Percentiles rank a stretch among this genome's conserved stretches.
Conservation (phyloP, 2,888 invertebrate species). For the Stenurella melanura region DNA sequence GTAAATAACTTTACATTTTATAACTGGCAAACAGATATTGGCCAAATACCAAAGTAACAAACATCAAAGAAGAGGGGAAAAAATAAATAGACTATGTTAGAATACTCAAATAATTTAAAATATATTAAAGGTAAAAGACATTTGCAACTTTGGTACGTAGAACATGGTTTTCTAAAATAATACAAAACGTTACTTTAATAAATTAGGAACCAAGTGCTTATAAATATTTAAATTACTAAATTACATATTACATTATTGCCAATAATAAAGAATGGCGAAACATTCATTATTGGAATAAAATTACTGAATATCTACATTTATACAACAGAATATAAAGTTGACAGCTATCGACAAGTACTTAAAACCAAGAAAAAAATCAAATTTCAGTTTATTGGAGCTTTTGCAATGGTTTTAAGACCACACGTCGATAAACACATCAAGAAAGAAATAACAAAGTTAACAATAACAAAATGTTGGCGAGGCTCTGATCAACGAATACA, state of each 20-base stretch:
- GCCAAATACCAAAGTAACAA: conserved; percentile 68
- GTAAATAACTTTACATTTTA: conserved; percentile 63
- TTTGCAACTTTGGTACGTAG: conserved; percentile 68
- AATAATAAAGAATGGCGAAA: conserved; percentile 64
- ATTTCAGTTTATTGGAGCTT: conserved; percentile 17
- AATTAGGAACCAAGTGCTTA: conserved; percentile 74
- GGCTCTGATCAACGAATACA: conserved; percentile 67
- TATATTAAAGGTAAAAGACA: conserved; percentile 63
- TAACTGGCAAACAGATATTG: conserved; percentile 66
- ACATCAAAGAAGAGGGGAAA: conserved; percentile 58
- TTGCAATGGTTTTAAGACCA: conserved; percentile 30
- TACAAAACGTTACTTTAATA: conserved; percentile 69
- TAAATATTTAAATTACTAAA: conserved; percentile 70
- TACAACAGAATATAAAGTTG: conserved; percentile 63
- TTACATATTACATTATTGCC: conserved; percentile 67
- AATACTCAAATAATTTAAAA: conserved; percentile 66
- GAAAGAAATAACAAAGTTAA: conserved; percentile 64
- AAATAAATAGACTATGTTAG: conserved; percentile 61
- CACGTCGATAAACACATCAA: conserved; percentile 36
- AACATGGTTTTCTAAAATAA: conserved; percentile 67
- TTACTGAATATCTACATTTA: conserved; percentile 70
- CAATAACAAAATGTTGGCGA: conserved; percentile 68
- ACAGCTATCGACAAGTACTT: conserved; percentile 44
- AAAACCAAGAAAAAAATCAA: conserved; percentile 46
- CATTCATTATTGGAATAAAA: conserved; percentile 69